Evolutionary conservation across 30 jellyfish, hydroid and myxozoan species (phyloP).

Genomic region (Sanderia malayensis): DNA sequence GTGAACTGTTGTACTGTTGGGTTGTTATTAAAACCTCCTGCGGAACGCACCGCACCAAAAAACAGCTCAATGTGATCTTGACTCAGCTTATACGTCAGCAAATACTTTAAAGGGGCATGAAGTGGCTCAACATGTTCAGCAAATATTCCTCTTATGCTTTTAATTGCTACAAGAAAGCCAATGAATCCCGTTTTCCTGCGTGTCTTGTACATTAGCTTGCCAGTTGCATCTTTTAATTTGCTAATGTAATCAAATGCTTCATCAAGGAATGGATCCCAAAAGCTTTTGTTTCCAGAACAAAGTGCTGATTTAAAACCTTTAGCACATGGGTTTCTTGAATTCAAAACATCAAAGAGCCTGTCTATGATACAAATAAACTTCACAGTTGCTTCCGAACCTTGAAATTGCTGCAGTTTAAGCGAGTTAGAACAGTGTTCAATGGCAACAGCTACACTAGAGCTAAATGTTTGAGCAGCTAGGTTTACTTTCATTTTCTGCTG

Average conservation of each 20-base stretch:
- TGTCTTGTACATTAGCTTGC: too few species aligned
- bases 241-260: too few species aligned
- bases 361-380: conserved; percentile 32
- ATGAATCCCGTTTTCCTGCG: conserved; percentile 23
- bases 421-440: not conserved
- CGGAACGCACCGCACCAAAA: conserved; percentile 19
- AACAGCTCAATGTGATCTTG: conserved; percentile 20
- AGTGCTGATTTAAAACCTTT: conserved; percentile 62
- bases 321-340: conserved; percentile 63
- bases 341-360: conserved; percentile 52
- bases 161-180: conserved; percentile 39
- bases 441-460: conserved; percentile 66
- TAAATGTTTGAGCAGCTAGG: conserved; percentile 39
- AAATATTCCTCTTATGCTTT: conserved; percentile 30
- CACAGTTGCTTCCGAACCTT: conserved; percentile 49
- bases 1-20: conserved; percentile 48
- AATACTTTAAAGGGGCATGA: conserved; percentile 47
- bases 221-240: too few species aligned
- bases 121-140: too few species aligned
- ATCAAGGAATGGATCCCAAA: too few species aligned
- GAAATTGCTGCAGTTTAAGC: conserved; percentile 24
- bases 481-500: conserved; percentile 48
- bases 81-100: conserved; percentile 64
- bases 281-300: too few species aligned
- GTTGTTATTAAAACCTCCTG: conserved; percentile 65